phyloP scores from a whole-genome alignment of 1,140 invertebrate species.

The Papilio dardanus region DNA sequence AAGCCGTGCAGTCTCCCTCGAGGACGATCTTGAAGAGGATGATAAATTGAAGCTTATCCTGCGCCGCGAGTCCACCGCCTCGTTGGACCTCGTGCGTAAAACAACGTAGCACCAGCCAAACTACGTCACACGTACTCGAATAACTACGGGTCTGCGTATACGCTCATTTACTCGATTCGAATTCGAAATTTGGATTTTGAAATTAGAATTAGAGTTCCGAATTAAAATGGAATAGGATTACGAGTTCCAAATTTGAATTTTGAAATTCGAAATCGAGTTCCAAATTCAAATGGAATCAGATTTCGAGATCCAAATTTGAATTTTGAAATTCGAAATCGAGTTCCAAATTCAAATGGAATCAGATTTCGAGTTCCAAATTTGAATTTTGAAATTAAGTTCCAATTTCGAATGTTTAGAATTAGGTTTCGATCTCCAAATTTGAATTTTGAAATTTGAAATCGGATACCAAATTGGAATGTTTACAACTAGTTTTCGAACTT shows the following conservation, averaged over 20 bases:
- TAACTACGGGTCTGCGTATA: background rate
- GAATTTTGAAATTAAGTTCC: background rate
- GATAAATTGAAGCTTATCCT: conserved; percentile 67
- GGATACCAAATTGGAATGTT: too few species aligned
- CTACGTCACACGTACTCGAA: conserved; percentile 3
- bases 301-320: too few species aligned
- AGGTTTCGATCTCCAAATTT: background rate
- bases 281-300: too few species aligned
- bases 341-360: too few species aligned
- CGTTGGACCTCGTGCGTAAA: conserved; percentile 57
- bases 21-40: conserved; percentile 72
- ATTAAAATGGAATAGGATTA: too few species aligned
- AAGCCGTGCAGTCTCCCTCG: conserved; percentile 61
- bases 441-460: background rate
- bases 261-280: too few species aligned
- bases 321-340: too few species aligned
- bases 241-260: background rate
- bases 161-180: too few species aligned
- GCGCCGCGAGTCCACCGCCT: conserved; percentile 67
- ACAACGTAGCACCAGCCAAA: conserved; percentile 52
- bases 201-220: too few species aligned
- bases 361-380: background rate
- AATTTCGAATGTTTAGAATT: too few species aligned
- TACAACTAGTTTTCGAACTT: too few species aligned
- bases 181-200: background rate